phyloP scores from a whole-genome alignment of 2,888 invertebrate genomes.

The Balanococcus diminutus region DNA sequence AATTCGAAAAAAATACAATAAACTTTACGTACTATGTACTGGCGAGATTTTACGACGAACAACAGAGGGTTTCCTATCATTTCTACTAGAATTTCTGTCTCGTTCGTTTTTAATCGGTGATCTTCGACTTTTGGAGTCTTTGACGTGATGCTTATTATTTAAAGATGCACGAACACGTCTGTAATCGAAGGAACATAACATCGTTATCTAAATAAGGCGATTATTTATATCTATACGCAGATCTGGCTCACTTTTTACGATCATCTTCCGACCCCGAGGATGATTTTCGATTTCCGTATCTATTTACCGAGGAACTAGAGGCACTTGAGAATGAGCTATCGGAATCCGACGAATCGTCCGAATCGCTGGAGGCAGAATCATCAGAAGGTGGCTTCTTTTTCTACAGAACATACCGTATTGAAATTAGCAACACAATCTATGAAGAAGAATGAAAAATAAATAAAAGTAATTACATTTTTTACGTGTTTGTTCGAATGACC shows the following conservation, averaged over 20 bases:
- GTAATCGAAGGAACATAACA: neutral
- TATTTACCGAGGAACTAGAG: constrained; percentile 38
- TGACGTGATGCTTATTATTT: neutral
- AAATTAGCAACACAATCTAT: neutral
- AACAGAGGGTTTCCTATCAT: neutral
- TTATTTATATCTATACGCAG: neutral
- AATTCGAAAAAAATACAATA: neutral
- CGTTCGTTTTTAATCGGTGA: neutral
- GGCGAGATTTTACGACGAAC: constrained; percentile 36
- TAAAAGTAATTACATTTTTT: constrained; percentile 3
- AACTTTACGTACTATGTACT: neutral
- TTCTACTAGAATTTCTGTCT: constrained; percentile 21
- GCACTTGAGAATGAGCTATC: constrained; percentile 47
- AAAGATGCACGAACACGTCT: neutral
- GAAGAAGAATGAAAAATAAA: neutral
- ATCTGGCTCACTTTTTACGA: constrained; percentile 13
- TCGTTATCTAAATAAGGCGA: neutral
- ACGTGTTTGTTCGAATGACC: neutral
- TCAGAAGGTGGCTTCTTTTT: constrained; percentile 9
- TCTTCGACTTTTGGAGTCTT: neutral
- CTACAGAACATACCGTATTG: neutral
- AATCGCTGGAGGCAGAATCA: constrained; percentile 30
- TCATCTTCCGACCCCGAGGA: constrained; percentile 41
- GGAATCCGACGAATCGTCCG: constrained; percentile 44
- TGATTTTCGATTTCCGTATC: constrained; percentile 19